phyloP scores from a whole-genome alignment of 2,888 invertebrate species.

The Erebia aethiops region DNA sequence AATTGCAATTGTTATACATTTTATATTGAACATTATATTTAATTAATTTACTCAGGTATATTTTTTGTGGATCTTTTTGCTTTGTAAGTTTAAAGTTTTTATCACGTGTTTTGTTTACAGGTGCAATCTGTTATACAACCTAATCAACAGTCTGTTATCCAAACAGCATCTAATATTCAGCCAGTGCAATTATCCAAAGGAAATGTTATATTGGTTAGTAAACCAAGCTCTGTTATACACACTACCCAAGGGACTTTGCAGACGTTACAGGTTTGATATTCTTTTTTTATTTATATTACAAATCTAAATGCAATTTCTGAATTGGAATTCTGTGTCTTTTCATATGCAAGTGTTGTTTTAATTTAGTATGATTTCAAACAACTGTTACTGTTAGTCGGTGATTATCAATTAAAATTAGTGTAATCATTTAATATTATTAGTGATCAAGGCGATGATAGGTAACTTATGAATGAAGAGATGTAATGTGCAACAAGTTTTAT shows the following conservation, averaged over 20 bases:
- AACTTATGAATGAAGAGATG: too few relatives aligned
- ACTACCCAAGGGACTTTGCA: constrained; percentile 94
- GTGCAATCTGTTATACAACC: constrained; percentile 98
- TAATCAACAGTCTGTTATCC: constrained; percentile 97
- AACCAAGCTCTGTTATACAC: constrained; percentile 96
- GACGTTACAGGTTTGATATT: constrained; percentile 88
- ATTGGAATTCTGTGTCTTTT: background rate
- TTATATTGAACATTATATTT: background rate
- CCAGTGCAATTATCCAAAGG: constrained; percentile 92
- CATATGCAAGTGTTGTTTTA: background rate
- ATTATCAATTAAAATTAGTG: too few relatives aligned
- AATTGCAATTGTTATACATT: background rate
- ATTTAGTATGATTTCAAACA: background rate
- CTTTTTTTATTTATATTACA: constrained; percentile 9
- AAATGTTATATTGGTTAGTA: constrained; percentile 94
- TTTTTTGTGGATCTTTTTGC: background rate
- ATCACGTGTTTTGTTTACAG: constrained; percentile 73
- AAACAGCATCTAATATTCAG: constrained; percentile 93
- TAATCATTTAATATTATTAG: background rate
- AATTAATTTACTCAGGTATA: background rate
- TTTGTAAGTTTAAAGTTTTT: constrained; percentile 34
- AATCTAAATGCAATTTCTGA: background rate
- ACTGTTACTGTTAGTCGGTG: too few relatives aligned
- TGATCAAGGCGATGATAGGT: background rate
- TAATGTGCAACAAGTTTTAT: too few relatives aligned